Evolutionary conservation across 2,888 invertebrate genomes (phyloP).

Genomic region (Aphrophora alni): DNA sequence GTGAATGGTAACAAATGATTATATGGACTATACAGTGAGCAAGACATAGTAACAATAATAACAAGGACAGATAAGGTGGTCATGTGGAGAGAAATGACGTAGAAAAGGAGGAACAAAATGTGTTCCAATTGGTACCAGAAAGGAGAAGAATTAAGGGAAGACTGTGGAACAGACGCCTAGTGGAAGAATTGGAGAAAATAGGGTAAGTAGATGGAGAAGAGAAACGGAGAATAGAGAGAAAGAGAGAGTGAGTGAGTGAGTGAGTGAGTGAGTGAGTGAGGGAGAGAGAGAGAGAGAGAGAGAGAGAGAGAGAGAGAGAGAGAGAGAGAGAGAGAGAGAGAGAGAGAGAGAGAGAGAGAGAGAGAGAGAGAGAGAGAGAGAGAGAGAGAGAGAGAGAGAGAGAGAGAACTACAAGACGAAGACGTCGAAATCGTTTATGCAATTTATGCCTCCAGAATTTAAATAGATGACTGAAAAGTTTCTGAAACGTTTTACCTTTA

Average conservation of each 20-base stretch:
- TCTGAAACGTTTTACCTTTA: not conserved
- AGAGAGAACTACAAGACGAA: no score
- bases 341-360: not conserved
- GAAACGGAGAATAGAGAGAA: no score
- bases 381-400: not conserved
- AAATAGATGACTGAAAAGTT: not conserved
- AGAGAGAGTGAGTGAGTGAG: not conserved
- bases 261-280: no score
- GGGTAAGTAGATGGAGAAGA: conserved; percentile 26
- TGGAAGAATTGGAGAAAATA: not conserved
- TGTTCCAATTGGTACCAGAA: no score
- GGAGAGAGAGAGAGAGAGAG: not conserved
- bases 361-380: not conserved
- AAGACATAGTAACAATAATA: no score
- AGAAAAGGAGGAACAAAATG: no score
- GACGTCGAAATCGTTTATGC: not conserved
- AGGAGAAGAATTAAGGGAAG: not conserved
- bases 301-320: not conserved
- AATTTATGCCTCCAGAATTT: not conserved
- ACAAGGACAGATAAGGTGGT: no score
- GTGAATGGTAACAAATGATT: no score
- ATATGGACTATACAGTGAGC: no score
- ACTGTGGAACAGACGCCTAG: not conserved
- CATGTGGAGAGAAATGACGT: no score
- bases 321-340: not conserved